phyloP scores from a whole-genome alignment of 2,888 invertebrate genomes.

The Cantharis lateralis region DNA sequence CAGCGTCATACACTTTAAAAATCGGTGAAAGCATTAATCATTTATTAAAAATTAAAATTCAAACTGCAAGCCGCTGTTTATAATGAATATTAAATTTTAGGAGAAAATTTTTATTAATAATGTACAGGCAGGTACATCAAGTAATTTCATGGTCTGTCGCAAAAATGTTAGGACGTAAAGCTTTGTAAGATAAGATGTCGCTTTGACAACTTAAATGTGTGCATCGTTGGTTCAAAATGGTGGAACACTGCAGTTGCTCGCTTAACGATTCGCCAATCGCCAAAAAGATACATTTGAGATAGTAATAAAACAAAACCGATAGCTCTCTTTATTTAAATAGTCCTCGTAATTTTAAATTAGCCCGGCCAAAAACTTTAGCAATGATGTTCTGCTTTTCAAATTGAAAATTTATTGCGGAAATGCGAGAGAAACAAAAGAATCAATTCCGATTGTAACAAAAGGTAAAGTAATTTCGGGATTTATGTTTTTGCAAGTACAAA shows the following conservation, averaged over 20 bases:
- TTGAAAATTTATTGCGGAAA: background rate
- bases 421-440: background rate
- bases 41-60: background rate
- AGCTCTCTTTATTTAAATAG: background rate
- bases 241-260: background rate
- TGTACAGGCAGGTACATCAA: background rate
- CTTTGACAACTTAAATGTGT: background rate
- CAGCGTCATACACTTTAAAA: background rate
- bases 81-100: background rate
- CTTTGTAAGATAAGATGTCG: background rate
- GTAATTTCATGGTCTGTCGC: background rate
- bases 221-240: background rate
- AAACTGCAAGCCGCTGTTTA: background rate
- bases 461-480: background rate
- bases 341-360: background rate
- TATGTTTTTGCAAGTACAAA: slow-evolving; percentile 1
- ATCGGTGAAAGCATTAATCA: background rate
- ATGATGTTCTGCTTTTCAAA: background rate
- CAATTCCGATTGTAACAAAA: background rate
- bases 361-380: background rate
- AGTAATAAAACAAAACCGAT: background rate
- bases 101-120: background rate
- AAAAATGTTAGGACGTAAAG: background rate
- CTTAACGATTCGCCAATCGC: background rate
- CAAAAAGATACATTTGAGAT: background rate